Conservation (phyloP, 2,797 vertebrate genomes). For the Neomorphus geoffroyi region DNA sequence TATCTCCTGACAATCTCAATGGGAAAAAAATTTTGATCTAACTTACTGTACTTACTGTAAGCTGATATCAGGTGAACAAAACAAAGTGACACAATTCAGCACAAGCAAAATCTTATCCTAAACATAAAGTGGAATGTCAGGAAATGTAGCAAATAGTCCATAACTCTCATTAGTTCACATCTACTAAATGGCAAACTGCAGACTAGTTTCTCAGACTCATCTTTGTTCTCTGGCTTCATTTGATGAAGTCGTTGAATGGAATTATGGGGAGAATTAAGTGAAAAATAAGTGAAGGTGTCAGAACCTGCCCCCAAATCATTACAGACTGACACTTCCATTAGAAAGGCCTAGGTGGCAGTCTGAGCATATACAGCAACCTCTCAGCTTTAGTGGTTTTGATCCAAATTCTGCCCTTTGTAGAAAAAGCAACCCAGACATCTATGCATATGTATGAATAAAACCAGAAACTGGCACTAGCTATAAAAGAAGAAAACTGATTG, state of each 20-base stretch:
- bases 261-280: background rate
- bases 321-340: background rate
- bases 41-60: background rate
- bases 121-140: background rate
- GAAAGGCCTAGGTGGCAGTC: conserved; percentile 13
- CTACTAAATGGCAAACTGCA: background rate
- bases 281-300: background rate
- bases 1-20: no score
- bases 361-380: background rate
- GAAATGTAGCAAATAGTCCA: background rate
- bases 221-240: background rate
- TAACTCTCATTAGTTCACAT: background rate
- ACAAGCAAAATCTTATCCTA: background rate
- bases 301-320: background rate
- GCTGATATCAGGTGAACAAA: background rate
- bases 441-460: background rate
- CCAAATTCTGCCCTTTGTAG: background rate
- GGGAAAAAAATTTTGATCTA: background rate
- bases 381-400: background rate
- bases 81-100: background rate
- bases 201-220: background rate
- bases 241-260: background rate
- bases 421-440: background rate
- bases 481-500: background rate
- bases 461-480: background rate